Base-by-base conservation (phyloP, 1,140 invertebrate genomes). In the Hyposmocoma kahamanoa region DNA sequence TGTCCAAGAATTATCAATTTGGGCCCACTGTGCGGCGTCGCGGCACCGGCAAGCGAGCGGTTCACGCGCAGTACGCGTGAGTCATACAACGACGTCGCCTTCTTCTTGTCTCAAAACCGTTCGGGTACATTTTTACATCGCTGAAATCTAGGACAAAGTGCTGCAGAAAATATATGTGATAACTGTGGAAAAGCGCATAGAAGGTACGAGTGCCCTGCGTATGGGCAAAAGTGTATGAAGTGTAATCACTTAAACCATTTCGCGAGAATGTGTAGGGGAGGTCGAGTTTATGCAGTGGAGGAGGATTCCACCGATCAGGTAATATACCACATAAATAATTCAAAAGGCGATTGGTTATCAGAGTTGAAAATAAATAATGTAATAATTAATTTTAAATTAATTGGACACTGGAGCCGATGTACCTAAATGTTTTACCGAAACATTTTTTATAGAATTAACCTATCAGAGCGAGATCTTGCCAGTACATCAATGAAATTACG, bases 281-380 rank as follows among this genome's bases (percentile, higher is more conserved):
- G 30, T 8, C 38, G 24, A 9, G 24, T 32, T 11, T 24, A 50
- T 13, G 18, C 19, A 8, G 24, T 28, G 9, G 15, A 30, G 19
- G 39, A 17, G 4, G 47, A 50, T n/a, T n/a, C n/a, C 22, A 32
- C 24, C 26, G 47, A 49, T 42, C 47, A 49, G 47, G 47, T 49
- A 30, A 50, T 18, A 20, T 22, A 17, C 21, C 17, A 34, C 28
- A 20, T 30, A 13, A 13, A 17, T 32, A 42, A 15, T 18, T 48
- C 18, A n/a, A 15, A 13, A 11, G 19, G 41, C 32, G 41, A 42
- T 32, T 50, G 47, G 47, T 50, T 19, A 19, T 11, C 42, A 18
- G 20, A 36, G 15, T 22, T 50, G 15, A 1, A 15, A 17, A 19
- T 50, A 19, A 41, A 42, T 42, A 38, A 43, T 15, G 10, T 5